Conservation (phyloP, 2,113 vertebrate genomes). For the Hiodon alosoides region DNA sequence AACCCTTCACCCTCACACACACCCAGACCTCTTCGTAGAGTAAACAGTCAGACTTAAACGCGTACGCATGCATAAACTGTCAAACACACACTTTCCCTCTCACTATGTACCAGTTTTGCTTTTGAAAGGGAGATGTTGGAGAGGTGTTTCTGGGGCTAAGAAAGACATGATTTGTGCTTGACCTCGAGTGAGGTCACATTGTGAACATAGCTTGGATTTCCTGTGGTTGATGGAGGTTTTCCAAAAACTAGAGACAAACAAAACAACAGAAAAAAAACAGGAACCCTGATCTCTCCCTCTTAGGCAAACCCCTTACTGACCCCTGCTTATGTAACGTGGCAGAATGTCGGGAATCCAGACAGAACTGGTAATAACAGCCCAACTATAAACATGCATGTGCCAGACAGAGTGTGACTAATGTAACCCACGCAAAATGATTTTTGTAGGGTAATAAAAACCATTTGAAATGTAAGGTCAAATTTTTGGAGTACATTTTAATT, state of each 20-base stretch:
- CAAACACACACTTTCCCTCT: background rate
- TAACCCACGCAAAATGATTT: no score
- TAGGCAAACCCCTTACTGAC: constrained; percentile 3
- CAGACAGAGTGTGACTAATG: background rate
- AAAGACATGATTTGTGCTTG: background rate
- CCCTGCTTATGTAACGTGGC: constrained; percentile 14
- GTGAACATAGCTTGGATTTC: constrained; percentile 29
- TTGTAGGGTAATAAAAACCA: no score
- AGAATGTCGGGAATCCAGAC: background rate
- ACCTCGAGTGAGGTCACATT: constrained; percentile 21
- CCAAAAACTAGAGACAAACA: constrained; percentile 5
- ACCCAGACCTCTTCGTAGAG: background rate
- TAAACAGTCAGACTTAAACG: background rate
- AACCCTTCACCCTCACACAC: constrained; percentile 21
- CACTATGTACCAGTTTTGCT: background rate
- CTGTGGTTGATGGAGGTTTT: constrained; percentile 17
- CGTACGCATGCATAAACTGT: background rate
- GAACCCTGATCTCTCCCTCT: background rate
- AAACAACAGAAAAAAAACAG: constrained; percentile 14
- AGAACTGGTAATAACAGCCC: constrained; percentile 3
- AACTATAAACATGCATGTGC: background rate
- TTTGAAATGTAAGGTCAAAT: no score
- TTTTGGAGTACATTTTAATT: no score
- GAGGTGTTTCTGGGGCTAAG: background rate
- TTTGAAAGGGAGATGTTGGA: background rate